These are phyloP conservation scores for Danio kyathit DNA, from an alignment of 2,797 vertebrate genomes.

Conservation along the genomic window DNA sequence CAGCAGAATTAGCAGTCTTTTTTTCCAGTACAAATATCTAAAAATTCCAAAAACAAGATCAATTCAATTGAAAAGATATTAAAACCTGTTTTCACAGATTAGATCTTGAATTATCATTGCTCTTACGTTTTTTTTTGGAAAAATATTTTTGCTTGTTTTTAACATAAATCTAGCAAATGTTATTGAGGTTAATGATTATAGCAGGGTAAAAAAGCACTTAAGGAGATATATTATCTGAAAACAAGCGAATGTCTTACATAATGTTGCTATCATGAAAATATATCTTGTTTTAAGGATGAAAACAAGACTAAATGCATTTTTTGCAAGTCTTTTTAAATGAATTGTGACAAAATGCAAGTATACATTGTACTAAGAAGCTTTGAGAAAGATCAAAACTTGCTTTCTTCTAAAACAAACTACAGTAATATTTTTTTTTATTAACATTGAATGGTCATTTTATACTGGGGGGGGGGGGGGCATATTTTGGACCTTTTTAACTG, in stretches of 20 bases:
- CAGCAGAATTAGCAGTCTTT: not conserved
- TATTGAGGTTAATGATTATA: not conserved
- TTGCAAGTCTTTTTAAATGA: too few species aligned
- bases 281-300: not conserved
- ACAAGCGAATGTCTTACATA: not conserved
- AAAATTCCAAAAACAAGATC: not conserved
- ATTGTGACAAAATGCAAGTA: too few species aligned
- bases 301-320: too few species aligned
- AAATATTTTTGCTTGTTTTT: not conserved
- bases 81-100: not conserved
- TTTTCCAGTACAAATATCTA: not conserved
- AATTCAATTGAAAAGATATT: not conserved
- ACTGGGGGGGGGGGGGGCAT: too few species aligned
- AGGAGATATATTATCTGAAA: not conserved
- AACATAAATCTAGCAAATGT: too few species aligned
- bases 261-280: not conserved
- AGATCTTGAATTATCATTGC: not conserved
- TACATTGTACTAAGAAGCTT: too few species aligned
- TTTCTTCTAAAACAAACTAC: too few species aligned
- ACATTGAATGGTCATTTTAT: too few species aligned
- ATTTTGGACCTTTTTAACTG: not conserved
- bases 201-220: not conserved
- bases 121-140: not conserved
- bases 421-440: too few species aligned
- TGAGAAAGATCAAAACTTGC: too few species aligned